Conservation (phyloP, 2,113 vertebrate species). For the Romanogobio albipinnatus region DNA sequence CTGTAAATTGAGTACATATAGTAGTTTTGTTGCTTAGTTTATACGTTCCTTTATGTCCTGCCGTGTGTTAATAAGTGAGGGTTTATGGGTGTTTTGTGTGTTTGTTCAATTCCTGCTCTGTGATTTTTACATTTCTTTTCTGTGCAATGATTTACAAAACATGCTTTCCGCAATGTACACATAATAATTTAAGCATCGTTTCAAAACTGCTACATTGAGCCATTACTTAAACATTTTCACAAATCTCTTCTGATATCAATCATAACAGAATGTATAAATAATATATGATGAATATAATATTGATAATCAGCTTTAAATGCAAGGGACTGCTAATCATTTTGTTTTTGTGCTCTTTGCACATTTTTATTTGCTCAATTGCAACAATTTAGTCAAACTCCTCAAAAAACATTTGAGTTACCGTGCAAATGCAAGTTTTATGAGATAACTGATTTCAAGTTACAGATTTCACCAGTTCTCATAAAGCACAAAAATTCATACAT, state of each 20-base stretch:
- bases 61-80: not conserved
- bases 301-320: not conserved
- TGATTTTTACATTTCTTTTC: not conserved
- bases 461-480: slow-evolving; percentile 1
- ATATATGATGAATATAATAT: not conserved
- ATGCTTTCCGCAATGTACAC: not conserved
- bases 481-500: not conserved
- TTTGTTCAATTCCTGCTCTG: not conserved
- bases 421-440: not conserved
- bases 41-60: not conserved
- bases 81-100: not conserved
- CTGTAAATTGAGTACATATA: not conserved
- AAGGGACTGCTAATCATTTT: not conserved
- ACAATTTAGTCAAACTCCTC: not conserved
- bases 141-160: slow-evolving; percentile 40
- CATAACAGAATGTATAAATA: not conserved
- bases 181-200: not conserved
- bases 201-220: no score
- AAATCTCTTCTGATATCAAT: not conserved
- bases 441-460: not conserved
- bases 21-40: not conserved
- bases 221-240: not conserved
- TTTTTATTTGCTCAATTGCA: not conserved
- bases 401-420: not conserved
- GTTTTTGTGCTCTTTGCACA: not conserved